Conservation (phyloP, 2,888 invertebrate genomes). For the Cryptocheilus praepositus region DNA sequence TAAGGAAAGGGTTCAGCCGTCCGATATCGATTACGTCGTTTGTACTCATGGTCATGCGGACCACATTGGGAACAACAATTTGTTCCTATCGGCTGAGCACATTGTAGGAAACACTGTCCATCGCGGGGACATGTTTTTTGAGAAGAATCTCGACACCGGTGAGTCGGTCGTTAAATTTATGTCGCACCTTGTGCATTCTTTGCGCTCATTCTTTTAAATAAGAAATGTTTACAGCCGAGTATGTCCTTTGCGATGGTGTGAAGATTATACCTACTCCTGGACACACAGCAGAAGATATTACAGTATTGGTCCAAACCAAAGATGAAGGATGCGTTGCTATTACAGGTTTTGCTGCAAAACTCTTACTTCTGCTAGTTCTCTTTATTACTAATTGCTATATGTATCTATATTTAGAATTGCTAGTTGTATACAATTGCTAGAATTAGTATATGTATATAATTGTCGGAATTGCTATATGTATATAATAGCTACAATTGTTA, state of each 20-base stretch:
- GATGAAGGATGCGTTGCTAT: constrained; percentile 78
- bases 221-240: constrained; percentile 76
- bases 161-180: too few species aligned
- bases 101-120: constrained; percentile 89
- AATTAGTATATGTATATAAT: too few species aligned
- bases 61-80: constrained; percentile 94
- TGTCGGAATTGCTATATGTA: too few species aligned
- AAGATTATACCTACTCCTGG: constrained; percentile 91
- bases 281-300: constrained; percentile 92
- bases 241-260: constrained; percentile 80
- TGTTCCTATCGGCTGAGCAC: constrained; percentile 90
- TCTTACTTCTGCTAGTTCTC: not conserved
- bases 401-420: too few species aligned
- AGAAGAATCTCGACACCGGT: constrained; percentile 83
- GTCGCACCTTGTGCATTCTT: too few species aligned
- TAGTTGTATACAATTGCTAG: too few species aligned
- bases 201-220: constrained; percentile 4
- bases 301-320: constrained; percentile 84
- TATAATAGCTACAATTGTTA: too few species aligned
- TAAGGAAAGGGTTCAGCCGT: constrained; percentile 76
- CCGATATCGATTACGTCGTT: constrained; percentile 85
- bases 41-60: constrained; percentile 97
- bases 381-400: too few species aligned
- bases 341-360: constrained; percentile 77
- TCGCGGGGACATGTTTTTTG: constrained; percentile 81